These are phyloP conservation scores for Leptoclinus maculatus DNA, from an alignment of 2,797 vertebrate species.

Conservation along the genomic window DNA sequence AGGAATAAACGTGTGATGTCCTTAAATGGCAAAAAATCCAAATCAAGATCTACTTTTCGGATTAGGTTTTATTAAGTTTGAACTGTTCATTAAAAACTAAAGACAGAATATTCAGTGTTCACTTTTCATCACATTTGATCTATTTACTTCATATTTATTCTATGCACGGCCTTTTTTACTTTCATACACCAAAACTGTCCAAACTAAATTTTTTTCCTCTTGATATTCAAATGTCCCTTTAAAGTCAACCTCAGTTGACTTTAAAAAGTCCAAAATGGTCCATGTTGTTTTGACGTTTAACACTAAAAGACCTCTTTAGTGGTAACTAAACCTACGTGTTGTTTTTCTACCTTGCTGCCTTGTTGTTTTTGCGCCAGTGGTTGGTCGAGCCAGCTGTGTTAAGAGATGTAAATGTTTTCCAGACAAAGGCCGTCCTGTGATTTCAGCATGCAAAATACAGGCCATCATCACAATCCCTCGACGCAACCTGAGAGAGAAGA, in stretches of 20 bases:
- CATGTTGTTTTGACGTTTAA: slow-evolving; percentile 75
- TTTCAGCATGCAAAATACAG: slow-evolving; percentile 84
- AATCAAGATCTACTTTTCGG: not conserved
- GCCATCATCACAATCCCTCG: slow-evolving; percentile 62
- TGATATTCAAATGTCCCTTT: slow-evolving; percentile 73
- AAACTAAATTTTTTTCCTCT: slow-evolving; percentile 60
- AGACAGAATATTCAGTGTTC: not conserved
- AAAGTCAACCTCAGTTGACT: slow-evolving; percentile 76
- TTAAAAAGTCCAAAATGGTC: slow-evolving; percentile 74
- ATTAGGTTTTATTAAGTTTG: not conserved
- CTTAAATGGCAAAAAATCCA: not conserved
- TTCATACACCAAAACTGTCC: slow-evolving; percentile 44
- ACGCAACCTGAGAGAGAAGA: slow-evolving; percentile 56
- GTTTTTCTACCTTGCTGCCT: slow-evolving; percentile 75
- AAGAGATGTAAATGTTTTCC: slow-evolving; percentile 85
- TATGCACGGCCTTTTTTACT: not conserved
- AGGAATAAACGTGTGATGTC: not conserved
- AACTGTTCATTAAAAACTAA: not conserved
- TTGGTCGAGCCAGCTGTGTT: slow-evolving; percentile 83
- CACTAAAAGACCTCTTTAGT: slow-evolving; percentile 84
- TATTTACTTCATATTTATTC: not conserved
- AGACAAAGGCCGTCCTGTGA: slow-evolving; percentile 74
- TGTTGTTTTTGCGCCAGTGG: slow-evolving; percentile 80
- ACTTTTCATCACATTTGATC: not conserved
- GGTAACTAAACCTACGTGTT: slow-evolving; percentile 76